Conservation (phyloP, 2,113 vertebrate species). For the Neotragus pygmaeus region DNA sequence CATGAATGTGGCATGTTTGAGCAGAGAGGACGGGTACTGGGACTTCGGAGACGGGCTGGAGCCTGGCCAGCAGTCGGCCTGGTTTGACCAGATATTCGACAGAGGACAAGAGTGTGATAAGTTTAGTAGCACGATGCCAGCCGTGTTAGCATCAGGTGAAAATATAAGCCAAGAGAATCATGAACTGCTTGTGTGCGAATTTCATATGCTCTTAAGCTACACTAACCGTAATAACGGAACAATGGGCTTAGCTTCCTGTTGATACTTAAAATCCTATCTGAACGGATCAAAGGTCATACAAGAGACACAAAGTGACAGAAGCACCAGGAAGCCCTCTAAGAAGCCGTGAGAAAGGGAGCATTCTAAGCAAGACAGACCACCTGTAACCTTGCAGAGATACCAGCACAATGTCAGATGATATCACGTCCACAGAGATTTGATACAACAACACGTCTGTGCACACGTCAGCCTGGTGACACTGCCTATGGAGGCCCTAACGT, state of each 20-base stretch:
- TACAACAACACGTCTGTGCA: rapidly evolving
- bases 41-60: neutral
- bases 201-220: neutral
- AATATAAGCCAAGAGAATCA: neutral
- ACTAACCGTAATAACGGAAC: neutral
- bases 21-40: rapidly evolving
- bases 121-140: neutral
- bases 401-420: rapidly evolving
- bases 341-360: neutral
- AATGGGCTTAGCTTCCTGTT: neutral
- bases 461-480: neutral
- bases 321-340: neutral
- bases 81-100: neutral
- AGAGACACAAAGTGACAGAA: neutral
- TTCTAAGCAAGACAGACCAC: neutral
- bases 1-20: rapidly evolving
- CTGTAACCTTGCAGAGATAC: rapidly evolving
- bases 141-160: neutral
- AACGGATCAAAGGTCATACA: neutral
- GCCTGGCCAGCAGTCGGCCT: rapidly evolving
- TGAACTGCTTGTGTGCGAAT: neutral
- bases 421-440: neutral
- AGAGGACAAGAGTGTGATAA: neutral
- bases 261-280: neutral
- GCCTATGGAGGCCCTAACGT: neutral